A percentile compares a stretch with the other conserved stretches of the same genome.
phyloP scores from a whole-genome alignment of 2,888 invertebrate genomes.

The Hydropsyche betteni region DNA sequence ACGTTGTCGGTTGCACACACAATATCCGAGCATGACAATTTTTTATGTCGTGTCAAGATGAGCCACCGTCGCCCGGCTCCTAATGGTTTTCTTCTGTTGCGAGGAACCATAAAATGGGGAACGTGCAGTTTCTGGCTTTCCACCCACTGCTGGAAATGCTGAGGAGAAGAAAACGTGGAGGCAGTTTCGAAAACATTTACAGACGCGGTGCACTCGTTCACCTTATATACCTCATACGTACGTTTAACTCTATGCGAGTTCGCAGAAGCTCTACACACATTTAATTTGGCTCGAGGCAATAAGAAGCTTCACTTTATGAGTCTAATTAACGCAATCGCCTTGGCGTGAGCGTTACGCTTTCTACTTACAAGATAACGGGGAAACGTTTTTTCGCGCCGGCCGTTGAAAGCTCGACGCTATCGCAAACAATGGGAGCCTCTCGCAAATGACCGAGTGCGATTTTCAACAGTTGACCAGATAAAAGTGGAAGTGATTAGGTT shows the following conservation, averaged over 20 bases:
- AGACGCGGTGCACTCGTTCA: slow-evolving; percentile 1
- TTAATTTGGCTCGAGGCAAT: not conserved
- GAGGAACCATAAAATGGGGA: slow-evolving; percentile 43
- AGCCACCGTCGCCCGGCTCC: slow-evolving; percentile 39
- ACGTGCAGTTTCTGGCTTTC: slow-evolving; percentile 37
- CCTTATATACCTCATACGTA: not conserved
- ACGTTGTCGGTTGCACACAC: not conserved
- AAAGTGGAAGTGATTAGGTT: not conserved
- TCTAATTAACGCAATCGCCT: slow-evolving; percentile 15
- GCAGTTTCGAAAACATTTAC: slow-evolving; percentile 27
- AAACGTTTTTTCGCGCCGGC: no score
- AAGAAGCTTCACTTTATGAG: slow-evolving; percentile 15
- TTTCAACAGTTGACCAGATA: not conserved
- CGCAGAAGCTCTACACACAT: no score
- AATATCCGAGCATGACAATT: slow-evolving; percentile 40
- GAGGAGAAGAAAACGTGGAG: slow-evolving; percentile 10
- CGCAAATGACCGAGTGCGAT: not conserved
- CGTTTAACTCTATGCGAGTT: no score
- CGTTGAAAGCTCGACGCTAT: no score
- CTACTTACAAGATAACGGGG: no score
- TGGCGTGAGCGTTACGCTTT: slow-evolving; percentile 1
- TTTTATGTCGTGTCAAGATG: slow-evolving; percentile 47
- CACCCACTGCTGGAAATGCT: not conserved
- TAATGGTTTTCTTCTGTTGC: slow-evolving; percentile 49
- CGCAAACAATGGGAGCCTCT: not conserved